These are phyloP conservation scores for Acleris emargana DNA, from an alignment of 2,888 invertebrate genomes.

Conservation along the genomic window DNA sequence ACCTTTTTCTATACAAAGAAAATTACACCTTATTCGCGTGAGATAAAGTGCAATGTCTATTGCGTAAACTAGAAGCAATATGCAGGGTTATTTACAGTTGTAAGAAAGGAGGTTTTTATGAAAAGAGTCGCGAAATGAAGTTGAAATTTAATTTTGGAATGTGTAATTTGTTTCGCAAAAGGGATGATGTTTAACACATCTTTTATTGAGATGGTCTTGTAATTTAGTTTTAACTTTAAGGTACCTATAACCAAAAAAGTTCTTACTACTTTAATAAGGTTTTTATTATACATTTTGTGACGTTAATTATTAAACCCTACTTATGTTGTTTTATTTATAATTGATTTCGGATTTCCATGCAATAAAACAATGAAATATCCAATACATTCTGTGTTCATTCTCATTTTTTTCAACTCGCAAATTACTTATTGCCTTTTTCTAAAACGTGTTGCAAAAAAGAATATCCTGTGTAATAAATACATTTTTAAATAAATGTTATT, in stretches of 20 bases:
- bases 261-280: background rate
- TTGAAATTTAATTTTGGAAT: constrained; percentile 44
- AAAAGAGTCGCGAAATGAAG: constrained; percentile 68
- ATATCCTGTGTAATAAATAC: too few relatives aligned
- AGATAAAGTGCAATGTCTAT: constrained; percentile 34
- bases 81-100: constrained; percentile 66
- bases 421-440: too few relatives aligned
- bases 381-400: too few relatives aligned
- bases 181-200: constrained; percentile 23
- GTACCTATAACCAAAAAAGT: too few relatives aligned
- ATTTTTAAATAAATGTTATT: background rate
- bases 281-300: too few relatives aligned
- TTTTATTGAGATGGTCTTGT: constrained; percentile 4
- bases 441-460: too few relatives aligned
- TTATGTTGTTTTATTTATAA: too few relatives aligned
- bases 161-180: constrained; percentile 34
- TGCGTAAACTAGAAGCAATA: constrained; percentile 40
- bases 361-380: too few relatives aligned
- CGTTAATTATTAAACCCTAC: too few relatives aligned
- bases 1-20: constrained; percentile 28
- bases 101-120: constrained; percentile 61
- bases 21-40: constrained; percentile 25
- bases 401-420: too few relatives aligned
- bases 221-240: background rate
- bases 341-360: too few relatives aligned